A percentile compares a stretch with the other conserved stretches of the same genome.
Conservation (phyloP, 1,140 invertebrate genomes). For the Ylistrum balloti region DNA sequence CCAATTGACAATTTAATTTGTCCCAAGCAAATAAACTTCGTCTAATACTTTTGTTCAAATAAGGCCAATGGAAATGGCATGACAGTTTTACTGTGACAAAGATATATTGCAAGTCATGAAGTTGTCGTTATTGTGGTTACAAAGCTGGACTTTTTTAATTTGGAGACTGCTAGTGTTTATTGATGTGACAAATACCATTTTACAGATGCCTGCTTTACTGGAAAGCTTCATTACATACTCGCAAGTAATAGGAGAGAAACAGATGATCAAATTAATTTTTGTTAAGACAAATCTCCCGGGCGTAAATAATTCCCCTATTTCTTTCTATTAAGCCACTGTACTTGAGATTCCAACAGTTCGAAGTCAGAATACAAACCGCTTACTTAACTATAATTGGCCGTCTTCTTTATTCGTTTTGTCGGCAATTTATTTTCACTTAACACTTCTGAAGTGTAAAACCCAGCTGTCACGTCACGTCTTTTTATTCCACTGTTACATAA, state of each 20-base stretch:
- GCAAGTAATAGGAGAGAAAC: not conserved
- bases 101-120: slow-evolving; percentile 29
- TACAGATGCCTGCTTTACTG: not conserved
- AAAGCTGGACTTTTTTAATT: not conserved
- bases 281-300: not conserved
- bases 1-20: not conserved
- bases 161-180: not conserved
- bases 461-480: too few species aligned
- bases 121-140: not conserved
- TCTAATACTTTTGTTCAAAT: slow-evolving; percentile 10
- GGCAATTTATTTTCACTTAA: too few species aligned
- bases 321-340: not conserved
- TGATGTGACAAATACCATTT: slow-evolving; percentile 11
- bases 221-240: slow-evolving; percentile 32
- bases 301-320: not conserved
- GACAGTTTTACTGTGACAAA: slow-evolving; percentile 26
- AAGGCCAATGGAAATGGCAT: not conserved
- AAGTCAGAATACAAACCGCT: not conserved
- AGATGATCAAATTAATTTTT: slow-evolving; percentile 17
- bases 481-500: too few species aligned
- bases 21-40: not conserved
- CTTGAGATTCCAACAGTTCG: not conserved
- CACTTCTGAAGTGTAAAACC: too few species aligned
- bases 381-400: not conserved
- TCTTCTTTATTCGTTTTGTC: not conserved